Base-by-base conservation (phyloP, 2,888 invertebrate genomes). In the Meiosimyza decipiens region DNA sequence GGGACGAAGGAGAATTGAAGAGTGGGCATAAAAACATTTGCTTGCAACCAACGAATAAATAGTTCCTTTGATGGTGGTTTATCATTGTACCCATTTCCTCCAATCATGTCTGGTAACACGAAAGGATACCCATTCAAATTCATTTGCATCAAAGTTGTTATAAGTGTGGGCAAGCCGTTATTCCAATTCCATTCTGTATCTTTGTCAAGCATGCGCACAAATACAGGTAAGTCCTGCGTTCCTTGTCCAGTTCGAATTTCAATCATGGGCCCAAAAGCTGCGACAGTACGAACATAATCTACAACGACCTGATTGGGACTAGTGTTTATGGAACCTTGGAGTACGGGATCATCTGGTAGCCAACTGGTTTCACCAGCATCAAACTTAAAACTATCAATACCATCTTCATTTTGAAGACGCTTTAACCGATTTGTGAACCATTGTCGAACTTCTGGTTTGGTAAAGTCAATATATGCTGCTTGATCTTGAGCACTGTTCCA, bases 1-100 rank as follows among this genome's bases (percentile, higher is more conserved):
- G 95, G 95, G 1, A 91, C 89, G 77, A 90, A 91, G 3, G 94
- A 94, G 82, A 93, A 93, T 85, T 95, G 94, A 79, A 95, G 87
- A 15, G 91, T 88, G 0, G 95, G 94, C 91, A 95, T 92, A 79
- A 28, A 28, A 28, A 28, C 28, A 4, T 28, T 28, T 28, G 28
- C 28, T 28, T 28, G 28, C 28, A 28, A 94, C 94, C 94, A 95
- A 73, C 94, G 89, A 50, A 94, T 88, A 79, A 91, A 92, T 18
- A 92, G 83, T 80, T 92, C 91, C 71, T 90, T 89, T 6, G 86
- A 87, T 13, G 90, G 88, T 0, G 84, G 83, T 22, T 88, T 89
- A 57, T 88, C 84, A 3, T 88, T 82, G 78, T 91, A 91, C 2
- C 89, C 90, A 81, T 91, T 91, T 18, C 92, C 92, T 5, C 91